Evolutionary conservation across 2,888 invertebrate species (phyloP), one percentile per base, ranked within the genome.

Genomic region (Eupithecia subumbrata): DNA sequence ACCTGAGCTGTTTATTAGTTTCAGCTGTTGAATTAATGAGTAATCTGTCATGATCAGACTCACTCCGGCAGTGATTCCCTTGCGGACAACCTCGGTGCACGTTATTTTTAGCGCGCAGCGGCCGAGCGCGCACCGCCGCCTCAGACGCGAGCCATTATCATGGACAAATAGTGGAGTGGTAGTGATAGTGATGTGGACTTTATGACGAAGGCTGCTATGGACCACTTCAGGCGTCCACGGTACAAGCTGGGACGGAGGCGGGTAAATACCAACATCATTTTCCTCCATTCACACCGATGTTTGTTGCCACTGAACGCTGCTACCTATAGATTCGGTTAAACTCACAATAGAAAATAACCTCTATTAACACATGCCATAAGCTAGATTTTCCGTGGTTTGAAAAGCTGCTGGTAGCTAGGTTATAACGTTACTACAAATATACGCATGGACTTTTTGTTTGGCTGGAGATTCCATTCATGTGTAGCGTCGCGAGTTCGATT

Each of bases 161-260:
- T 73, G 72, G 75, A 74, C 64, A 77, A 69, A 74, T 73, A 76
- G 80, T 78, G 73, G 75, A 79, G 82, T 85, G 82, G 80, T 82
- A 83, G 86, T 87, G 85, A 84, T 82, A 84, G 87, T 88, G 89
- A 86, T 93, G 93, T 88, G 89, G 80, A 83, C 84, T 83, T 94
- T 93, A 94, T 94, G 94, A 94, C 94, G 85, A 92, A 92, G 89
- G 91, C 88, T 87, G 84, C 76, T 34, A 92, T 92, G 93, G 91
- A 93, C 81, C 91, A 91, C 82, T 91, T 94, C 79, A 88, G 89
- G 83, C 87, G 93, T 74, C 92, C 90, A 82, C 88, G 90, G 78
- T 86, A 88, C 81, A 90, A 88, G 82, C 84, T 86, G 82, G 90
- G 84, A 80, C 85, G 88, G 83, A 87, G 93, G 79, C 83, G 90